A percentile compares a stretch with the other conserved stretches of the same genome.
Conservation (phyloP, 2,888 invertebrate genomes). For the Lacanobia oleracea region DNA sequence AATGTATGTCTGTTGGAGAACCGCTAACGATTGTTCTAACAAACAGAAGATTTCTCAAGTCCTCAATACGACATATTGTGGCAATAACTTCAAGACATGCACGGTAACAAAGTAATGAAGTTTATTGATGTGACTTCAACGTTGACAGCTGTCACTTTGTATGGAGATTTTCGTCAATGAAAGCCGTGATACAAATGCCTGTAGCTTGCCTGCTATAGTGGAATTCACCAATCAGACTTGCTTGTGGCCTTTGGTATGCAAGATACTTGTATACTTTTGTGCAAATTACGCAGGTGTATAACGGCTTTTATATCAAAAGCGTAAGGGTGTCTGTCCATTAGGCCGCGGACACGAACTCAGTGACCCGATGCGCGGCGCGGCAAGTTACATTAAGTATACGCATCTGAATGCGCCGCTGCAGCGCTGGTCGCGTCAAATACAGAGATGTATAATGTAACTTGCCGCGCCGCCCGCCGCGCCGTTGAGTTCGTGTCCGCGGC, state of each 20-base stretch:
- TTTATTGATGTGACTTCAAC: constrained; percentile 17
- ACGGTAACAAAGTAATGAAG: constrained; percentile 1
- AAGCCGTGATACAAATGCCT: too few relatives aligned
- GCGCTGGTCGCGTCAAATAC: too few relatives aligned
- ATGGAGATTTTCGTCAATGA: neutral
- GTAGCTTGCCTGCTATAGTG: neutral
- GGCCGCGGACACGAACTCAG: too few relatives aligned
- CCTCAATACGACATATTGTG: constrained; percentile 13
- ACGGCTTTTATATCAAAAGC: too few relatives aligned
- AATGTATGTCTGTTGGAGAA: constrained; percentile 22
- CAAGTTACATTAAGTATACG: too few relatives aligned
- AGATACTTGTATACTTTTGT: neutral
- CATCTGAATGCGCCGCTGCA: too few relatives aligned
- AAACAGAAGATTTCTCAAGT: constrained; percentile 25
- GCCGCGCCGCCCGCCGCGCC: too few relatives aligned
- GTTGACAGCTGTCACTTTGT: neutral
- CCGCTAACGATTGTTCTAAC: constrained; percentile 38
- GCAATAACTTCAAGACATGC: constrained; percentile 20
- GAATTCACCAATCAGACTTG: neutral
- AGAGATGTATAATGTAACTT: too few relatives aligned
- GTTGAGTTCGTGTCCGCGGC: too few relatives aligned
- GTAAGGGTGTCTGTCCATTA: too few relatives aligned
- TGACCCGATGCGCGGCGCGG: too few relatives aligned
- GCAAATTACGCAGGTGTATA: too few relatives aligned
- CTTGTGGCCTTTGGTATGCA: neutral